phyloP scores from a whole-genome alignment of 2,797 vertebrate genomes.

The Parotocinclus haroldoi region DNA sequence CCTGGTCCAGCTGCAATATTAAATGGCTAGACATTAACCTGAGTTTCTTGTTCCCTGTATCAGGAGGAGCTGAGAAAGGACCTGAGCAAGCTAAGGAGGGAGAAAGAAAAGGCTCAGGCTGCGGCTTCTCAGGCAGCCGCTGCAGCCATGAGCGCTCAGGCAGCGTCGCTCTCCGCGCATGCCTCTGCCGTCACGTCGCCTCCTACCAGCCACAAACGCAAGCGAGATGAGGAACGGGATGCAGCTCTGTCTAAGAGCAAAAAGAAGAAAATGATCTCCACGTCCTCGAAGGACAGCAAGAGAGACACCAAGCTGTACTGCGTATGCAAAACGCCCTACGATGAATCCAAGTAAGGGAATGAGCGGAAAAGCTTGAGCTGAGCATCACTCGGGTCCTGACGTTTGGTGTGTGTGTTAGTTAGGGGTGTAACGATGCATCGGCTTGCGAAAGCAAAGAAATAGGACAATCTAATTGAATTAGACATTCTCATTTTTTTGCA shows the following conservation, averaged over 20 bases:
- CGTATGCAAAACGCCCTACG: constrained; percentile 96
- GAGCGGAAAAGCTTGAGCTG: too few species aligned
- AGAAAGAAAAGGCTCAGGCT: constrained; percentile 84
- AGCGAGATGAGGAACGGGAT: constrained; percentile 78
- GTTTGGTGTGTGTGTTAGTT: too few species aligned
- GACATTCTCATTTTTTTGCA: too few species aligned
- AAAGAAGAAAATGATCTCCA: constrained; percentile 96
- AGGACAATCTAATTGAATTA: too few species aligned
- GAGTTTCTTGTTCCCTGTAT: not conserved
- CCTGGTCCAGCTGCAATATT: too few species aligned
- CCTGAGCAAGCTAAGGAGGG: constrained; percentile 82
- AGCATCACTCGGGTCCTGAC: too few species aligned
- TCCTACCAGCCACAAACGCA: constrained; percentile 76
- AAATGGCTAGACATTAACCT: not conserved
- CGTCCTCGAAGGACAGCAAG: constrained; percentile 96
- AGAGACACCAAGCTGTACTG: constrained; percentile 98
- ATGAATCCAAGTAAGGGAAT: constrained; percentile 90
- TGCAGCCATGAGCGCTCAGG: constrained; percentile 57
- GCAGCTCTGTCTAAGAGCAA: constrained; percentile 81
- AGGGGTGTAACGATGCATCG: too few species aligned
- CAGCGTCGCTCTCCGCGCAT: constrained; percentile 42
- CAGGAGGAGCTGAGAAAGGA: constrained; percentile 95
- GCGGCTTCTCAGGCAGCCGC: constrained; percentile 70
- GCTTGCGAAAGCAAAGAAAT: too few species aligned
- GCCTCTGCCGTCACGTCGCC: constrained; percentile 54